These are phyloP conservation scores for Sylvietta virens DNA, from an alignment of 2,113 vertebrate species.

Conservation along the genomic window DNA sequence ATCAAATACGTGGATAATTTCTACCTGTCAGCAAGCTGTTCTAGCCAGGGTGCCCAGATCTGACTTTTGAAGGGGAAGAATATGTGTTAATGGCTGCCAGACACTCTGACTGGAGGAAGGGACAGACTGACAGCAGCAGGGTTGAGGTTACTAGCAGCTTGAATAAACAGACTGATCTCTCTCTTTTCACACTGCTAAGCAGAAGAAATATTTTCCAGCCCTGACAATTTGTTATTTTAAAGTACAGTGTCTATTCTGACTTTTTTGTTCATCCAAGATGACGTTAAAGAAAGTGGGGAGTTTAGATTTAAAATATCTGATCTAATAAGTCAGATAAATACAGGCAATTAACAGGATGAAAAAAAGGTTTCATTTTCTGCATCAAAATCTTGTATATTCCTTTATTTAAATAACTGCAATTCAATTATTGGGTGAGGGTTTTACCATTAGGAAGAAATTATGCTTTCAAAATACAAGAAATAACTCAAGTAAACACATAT, in stretches of 20 bases:
- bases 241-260: neutral
- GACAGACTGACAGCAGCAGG: conserved; percentile 9
- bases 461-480: neutral
- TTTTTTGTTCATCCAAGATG: neutral
- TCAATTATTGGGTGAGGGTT: neutral
- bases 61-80: conserved; percentile 32
- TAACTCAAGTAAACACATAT: neutral
- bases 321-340: neutral
- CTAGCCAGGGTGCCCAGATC: neutral
- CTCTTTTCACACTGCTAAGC: neutral
- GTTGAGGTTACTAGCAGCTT: conserved; percentile 24
- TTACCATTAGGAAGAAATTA: neutral
- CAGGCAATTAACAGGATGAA: neutral
- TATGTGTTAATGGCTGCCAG: conserved; percentile 7
- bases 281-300: neutral
- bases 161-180: neutral
- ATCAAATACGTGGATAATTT: conserved; percentile 20
- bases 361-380: neutral
- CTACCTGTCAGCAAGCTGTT: neutral
- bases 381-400: neutral
- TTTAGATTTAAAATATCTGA: neutral
- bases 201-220: neutral
- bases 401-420: neutral
- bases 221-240: neutral
- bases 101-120: neutral